Conservation (phyloP, 2,113 vertebrate species). For the Melanerpes formicivorus region DNA sequence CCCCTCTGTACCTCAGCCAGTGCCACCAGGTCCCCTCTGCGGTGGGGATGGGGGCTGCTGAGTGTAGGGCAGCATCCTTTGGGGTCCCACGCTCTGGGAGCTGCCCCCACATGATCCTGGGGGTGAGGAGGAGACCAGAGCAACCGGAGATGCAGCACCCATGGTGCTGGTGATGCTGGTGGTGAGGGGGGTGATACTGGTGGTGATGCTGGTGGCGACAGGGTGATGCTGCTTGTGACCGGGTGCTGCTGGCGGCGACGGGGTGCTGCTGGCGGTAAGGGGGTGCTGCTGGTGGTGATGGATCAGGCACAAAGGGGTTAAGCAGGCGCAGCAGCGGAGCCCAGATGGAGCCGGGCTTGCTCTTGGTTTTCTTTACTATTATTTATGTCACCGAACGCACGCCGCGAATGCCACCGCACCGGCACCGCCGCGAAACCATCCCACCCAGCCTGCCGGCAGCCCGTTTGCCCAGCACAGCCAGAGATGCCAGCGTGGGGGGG, state of each 20-base stretch:
- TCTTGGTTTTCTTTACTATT: not conserved
- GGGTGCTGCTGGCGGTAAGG: not conserved
- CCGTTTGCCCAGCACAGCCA: rapidly evolving
- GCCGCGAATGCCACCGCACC: not conserved
- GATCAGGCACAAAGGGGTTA: not conserved
- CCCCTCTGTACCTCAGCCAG: not conserved
- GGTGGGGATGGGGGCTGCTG: rapidly evolving
- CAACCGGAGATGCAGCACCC: too few relatives aligned
- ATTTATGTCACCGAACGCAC: rapidly evolving
- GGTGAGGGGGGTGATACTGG: too few relatives aligned
- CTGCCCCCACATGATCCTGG: rapidly evolving
- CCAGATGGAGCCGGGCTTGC: rapidly evolving
- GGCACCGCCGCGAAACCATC: not conserved
- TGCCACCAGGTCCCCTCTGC: rapidly evolving
- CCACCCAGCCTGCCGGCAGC: rapidly evolving
- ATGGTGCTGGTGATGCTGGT: too few relatives aligned
- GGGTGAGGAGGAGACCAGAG: not conserved
- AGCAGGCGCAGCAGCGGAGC: not conserved
- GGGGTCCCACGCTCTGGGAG: rapidly evolving
- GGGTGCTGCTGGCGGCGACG: not conserved
- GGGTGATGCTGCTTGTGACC: not conserved
- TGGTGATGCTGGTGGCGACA: rapidly evolving
- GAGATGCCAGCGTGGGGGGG: rapidly evolving
- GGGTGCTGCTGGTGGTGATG: not conserved
- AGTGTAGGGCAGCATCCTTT: not conserved